Percentiles rank a stretch among this genome's conserved stretches.
Conservation (phyloP, 2,113 vertebrate genomes). For the Ariopsis seemanni region DNA sequence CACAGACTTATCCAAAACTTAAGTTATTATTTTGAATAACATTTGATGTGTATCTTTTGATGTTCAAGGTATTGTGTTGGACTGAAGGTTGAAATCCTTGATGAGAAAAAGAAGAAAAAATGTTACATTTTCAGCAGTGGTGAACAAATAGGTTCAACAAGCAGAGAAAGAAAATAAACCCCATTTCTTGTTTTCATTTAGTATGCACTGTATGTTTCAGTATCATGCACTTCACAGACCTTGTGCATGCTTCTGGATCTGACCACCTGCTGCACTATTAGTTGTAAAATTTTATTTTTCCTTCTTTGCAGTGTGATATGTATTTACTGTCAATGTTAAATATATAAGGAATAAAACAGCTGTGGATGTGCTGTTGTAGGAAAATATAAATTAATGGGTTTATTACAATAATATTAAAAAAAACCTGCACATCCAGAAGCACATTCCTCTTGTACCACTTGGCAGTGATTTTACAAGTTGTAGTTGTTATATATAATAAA, state of each 20-base stretch:
- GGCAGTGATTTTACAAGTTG: background rate
- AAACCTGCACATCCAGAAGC: no score
- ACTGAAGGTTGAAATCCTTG: background rate
- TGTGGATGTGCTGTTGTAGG: no score
- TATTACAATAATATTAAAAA: no score
- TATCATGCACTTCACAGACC: no score
- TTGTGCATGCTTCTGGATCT: background rate
- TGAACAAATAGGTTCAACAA: background rate
- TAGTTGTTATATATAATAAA: background rate
- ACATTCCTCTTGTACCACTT: background rate
- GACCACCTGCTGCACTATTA: background rate
- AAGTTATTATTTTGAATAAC: background rate
- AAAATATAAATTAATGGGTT: no score
- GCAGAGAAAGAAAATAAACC: background rate
- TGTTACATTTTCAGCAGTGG: background rate
- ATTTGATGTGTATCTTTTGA: background rate
- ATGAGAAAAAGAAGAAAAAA: background rate
- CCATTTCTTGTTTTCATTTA: background rate
- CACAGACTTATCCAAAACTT: background rate
- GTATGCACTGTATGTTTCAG: background rate
- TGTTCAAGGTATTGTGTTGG: background rate
- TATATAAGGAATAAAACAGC: no score
- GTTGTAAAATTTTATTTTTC: no score
- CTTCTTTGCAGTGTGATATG: background rate
- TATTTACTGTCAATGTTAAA: background rate